Percentiles rank a stretch among this genome's conserved stretches.
These are phyloP conservation scores for Papilio aristodemus DNA, from an alignment of 1,140 invertebrate genomes.

Conservation along the genomic window DNA sequence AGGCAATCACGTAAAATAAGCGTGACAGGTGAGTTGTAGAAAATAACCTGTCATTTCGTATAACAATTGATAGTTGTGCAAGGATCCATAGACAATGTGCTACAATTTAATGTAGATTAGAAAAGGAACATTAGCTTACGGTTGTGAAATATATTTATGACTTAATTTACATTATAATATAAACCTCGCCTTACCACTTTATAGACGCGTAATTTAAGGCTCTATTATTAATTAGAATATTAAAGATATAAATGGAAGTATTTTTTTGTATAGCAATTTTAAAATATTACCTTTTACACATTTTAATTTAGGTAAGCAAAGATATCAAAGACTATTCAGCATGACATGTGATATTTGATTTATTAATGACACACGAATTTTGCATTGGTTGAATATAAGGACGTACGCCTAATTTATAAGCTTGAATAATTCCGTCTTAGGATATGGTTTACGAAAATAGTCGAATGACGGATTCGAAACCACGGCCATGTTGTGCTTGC, in stretches of 20 bases:
- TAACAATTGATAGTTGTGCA: slow-evolving; percentile 32
- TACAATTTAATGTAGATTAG: slow-evolving; percentile 21
- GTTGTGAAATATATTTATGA: slow-evolving; percentile 15
- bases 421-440: no score
- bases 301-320: no score
- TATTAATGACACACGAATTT: no score
- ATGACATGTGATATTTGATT: no score
- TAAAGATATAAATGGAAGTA: not conserved
- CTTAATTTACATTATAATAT: slow-evolving; percentile 16
- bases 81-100: slow-evolving; percentile 23
- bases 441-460: no score
- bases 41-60: slow-evolving; percentile 31
- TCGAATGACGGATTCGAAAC: no score
- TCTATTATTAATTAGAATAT: not conserved
- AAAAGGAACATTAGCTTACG: slow-evolving; percentile 16
- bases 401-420: no score
- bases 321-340: no score
- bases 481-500: no score
- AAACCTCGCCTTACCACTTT: slow-evolving; percentile 1
- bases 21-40: slow-evolving; percentile 23
- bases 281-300: not conserved
- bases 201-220: slow-evolving; percentile 1
- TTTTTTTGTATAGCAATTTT: not conserved
- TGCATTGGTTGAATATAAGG: no score
- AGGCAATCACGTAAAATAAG: slow-evolving; percentile 16